These are phyloP conservation scores for Oreohelix idahoensis DNA, from an alignment of 1,140 invertebrate species.

Conservation along the genomic window DNA sequence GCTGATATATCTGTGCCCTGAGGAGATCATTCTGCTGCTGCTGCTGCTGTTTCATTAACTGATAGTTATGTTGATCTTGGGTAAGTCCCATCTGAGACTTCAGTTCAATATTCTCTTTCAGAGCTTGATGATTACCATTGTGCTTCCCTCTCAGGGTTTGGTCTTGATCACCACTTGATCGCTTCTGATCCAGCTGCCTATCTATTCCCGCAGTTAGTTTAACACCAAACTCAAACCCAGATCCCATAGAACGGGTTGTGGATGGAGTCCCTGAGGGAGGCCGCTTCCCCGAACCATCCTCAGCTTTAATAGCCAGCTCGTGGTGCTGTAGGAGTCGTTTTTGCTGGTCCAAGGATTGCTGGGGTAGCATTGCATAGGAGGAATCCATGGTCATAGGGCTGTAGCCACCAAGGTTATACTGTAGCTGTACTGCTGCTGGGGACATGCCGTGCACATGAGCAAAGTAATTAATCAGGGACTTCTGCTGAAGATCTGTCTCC, in stretches of 20 bases:
- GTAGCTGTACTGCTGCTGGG: slow-evolving; percentile 50
- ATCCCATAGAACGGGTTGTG: background rate
- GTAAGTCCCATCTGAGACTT: slow-evolving; percentile 75
- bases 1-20: slow-evolving; percentile 63
- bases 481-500: slow-evolving; percentile 46
- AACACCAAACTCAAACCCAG: background rate
- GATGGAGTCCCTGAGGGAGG: background rate
- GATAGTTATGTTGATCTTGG: slow-evolving; percentile 62
- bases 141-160: slow-evolving; percentile 67
- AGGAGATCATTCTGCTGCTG: slow-evolving; percentile 43
- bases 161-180: slow-evolving; percentile 47
- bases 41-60: slow-evolving; percentile 52
- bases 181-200: background rate
- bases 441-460: slow-evolving; percentile 46
- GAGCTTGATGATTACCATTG: slow-evolving; percentile 73
- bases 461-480: slow-evolving; percentile 47
- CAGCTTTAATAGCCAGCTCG: slow-evolving; percentile 24
- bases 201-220: background rate
- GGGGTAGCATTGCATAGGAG: slow-evolving; percentile 74
- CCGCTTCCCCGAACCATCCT: slow-evolving; percentile 48
- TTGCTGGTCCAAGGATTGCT: slow-evolving; percentile 46
- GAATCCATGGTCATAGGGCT: slow-evolving; percentile 80
- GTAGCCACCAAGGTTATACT: slow-evolving; percentile 74
- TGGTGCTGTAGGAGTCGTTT: slow-evolving; percentile 56
- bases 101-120: slow-evolving; percentile 74